Percentiles rank a stretch among this genome's conserved stretches.
phyloP scores from a whole-genome alignment of 2,113 vertebrate species.

The Hepsetus odoe region DNA sequence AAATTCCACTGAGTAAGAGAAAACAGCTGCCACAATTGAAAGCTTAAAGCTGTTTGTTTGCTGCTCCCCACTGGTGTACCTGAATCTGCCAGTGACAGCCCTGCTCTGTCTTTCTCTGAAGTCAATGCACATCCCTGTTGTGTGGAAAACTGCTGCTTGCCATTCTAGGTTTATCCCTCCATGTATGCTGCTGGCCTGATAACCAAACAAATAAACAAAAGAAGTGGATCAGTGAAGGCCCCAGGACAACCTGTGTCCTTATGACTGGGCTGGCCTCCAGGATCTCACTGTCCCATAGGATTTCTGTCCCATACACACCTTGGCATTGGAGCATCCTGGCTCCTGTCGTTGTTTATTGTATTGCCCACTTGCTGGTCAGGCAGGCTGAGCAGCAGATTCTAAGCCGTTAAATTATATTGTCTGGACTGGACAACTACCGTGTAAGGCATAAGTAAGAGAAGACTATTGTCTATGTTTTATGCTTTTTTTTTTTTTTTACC shows the following conservation, averaged over 20 bases:
- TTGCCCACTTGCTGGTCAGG: slow-evolving; percentile 1
- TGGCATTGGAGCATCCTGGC: neutral
- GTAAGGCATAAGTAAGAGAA: neutral
- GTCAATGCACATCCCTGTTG: slow-evolving; percentile 15
- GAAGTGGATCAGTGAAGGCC: slow-evolving; percentile 15
- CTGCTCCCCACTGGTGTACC: slow-evolving; percentile 8
- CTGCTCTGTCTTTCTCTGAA: slow-evolving; percentile 15
- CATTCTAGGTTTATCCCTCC: slow-evolving; percentile 18
- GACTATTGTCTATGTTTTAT: too few relatives aligned
- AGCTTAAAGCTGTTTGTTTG: neutral
- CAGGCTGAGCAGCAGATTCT: neutral
- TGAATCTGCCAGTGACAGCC: slow-evolving; percentile 8
- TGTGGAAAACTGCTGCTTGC: slow-evolving; percentile 21
- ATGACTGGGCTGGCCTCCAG: slow-evolving; percentile 26
- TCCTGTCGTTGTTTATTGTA: slow-evolving; percentile 15
- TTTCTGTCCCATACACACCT: neutral
- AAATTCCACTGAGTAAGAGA: neutral
- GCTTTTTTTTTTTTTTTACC: neutral
- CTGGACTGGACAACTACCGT: neutral
- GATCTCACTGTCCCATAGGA: slow-evolving; percentile 12
- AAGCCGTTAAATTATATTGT: neutral
- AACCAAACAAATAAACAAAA: slow-evolving; percentile 29
- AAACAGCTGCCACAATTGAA: neutral
- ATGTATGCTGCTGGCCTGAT: slow-evolving; percentile 19
- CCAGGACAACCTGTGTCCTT: slow-evolving; percentile 23